phyloP scores from a whole-genome alignment of 2,113 vertebrate genomes.

The Pimephales promelas region DNA sequence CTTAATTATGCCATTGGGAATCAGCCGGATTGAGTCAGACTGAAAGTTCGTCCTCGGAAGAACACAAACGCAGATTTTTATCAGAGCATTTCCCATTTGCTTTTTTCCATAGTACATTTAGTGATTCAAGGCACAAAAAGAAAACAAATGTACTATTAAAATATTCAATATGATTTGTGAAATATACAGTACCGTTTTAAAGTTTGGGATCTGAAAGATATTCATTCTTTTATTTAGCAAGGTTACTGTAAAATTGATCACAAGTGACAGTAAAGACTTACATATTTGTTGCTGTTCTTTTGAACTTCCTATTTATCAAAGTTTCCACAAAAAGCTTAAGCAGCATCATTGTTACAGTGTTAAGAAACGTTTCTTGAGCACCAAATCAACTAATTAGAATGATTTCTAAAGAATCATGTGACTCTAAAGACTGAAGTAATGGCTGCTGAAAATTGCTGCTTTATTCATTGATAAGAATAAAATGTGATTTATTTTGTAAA shows the following conservation, averaged over 20 bases:
- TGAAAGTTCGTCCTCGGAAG: background rate
- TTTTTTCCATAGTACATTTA: background rate
- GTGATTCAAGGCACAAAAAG: background rate
- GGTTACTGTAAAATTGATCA: background rate
- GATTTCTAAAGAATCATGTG: background rate
- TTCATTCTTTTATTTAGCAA: background rate
- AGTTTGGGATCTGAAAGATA: background rate
- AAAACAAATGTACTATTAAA: background rate
- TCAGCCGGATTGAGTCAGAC: background rate
- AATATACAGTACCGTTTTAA: background rate
- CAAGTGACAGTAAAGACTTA: background rate
- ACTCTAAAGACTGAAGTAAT: background rate
- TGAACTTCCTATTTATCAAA: background rate
- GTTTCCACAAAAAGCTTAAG: background rate
- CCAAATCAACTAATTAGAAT: background rate
- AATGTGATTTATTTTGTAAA: no score
- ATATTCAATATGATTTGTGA: background rate
- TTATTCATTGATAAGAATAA: no score
- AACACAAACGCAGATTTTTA: background rate
- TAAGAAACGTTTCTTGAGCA: background rate
- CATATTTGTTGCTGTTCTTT: no score
- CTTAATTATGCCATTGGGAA: background rate
- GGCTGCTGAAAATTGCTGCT: background rate
- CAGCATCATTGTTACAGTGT: no score
- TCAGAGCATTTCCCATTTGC: background rate